Percentiles rank a stretch among this genome's conserved stretches.
Conservation (phyloP, 2,797 vertebrate genomes). For the Halcyon chelicuti region DNA sequence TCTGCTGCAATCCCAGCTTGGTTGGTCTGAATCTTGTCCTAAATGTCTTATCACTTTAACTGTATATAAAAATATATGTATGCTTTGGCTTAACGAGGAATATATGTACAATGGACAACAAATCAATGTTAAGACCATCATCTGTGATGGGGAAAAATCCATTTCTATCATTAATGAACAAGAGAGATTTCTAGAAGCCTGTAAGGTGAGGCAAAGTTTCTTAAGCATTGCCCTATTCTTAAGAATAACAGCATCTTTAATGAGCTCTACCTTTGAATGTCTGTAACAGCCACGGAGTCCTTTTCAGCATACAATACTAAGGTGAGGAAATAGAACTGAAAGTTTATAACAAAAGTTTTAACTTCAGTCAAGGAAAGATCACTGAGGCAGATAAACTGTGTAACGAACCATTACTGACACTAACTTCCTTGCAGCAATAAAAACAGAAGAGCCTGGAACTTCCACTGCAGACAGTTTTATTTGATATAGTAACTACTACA, state of each 20-base stretch:
- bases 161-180: background rate
- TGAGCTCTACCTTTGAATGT: slow-evolving; percentile 34
- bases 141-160: background rate
- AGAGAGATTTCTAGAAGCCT: slow-evolving; percentile 12
- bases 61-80: background rate
- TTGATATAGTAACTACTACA: background rate
- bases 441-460: slow-evolving; percentile 21
- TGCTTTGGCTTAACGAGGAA: background rate
- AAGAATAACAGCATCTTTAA: slow-evolving; percentile 24
- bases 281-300: background rate
- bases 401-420: slow-evolving; percentile 47
- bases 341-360: slow-evolving; percentile 46
- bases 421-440: slow-evolving; percentile 51
- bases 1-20: background rate
- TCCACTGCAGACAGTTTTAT: slow-evolving; percentile 29
- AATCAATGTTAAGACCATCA: background rate
- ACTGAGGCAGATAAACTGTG: slow-evolving; percentile 34
- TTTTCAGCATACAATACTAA: background rate
- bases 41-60: background rate
- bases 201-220: slow-evolving; percentile 12
- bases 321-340: slow-evolving; percentile 25
- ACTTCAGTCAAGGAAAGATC: slow-evolving; percentile 50
- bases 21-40: background rate
- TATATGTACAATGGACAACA: background rate
- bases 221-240: slow-evolving; percentile 4